A percentile compares a stretch with the other conserved stretches of the same genome.
These are phyloP conservation scores for Nothobranchius furzeri DNA, from an alignment of 2,113 vertebrate genomes.

Conservation along the genomic window DNA sequence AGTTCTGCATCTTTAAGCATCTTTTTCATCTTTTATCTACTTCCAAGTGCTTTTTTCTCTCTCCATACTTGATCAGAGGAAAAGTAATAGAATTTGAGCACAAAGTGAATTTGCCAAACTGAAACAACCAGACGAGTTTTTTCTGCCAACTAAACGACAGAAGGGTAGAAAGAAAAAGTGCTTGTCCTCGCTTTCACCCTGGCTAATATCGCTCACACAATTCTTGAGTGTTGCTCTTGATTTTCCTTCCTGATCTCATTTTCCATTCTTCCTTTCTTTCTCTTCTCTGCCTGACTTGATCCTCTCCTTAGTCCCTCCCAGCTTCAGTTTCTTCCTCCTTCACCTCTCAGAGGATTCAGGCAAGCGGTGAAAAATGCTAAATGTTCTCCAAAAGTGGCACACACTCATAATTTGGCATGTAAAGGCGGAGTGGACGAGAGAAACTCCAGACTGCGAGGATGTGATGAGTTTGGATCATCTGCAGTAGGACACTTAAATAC, in stretches of 20 bases:
- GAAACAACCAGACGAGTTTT: conserved; percentile 63
- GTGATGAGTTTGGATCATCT: not conserved
- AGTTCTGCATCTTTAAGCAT: too few relatives aligned
- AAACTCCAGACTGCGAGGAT: not conserved
- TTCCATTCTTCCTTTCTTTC: conserved; percentile 12
- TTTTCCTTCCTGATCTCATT: conserved; percentile 53
- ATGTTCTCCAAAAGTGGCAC: conserved; percentile 7
- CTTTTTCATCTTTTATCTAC: not conserved
- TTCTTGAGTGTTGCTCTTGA: conserved; percentile 53
- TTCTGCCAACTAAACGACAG: conserved; percentile 72
- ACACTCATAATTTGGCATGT: conserved; percentile 2
- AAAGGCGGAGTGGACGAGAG: not conserved
- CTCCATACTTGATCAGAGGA: conserved; percentile 57
- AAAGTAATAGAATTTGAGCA: conserved; percentile 57
- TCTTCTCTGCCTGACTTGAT: conserved; percentile 1
- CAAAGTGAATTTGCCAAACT: conserved; percentile 69
- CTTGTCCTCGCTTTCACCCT: conserved; percentile 75
- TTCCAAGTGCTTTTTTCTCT: conserved; percentile 47
- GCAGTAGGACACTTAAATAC: not conserved
- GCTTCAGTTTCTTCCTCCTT: conserved; percentile 22
- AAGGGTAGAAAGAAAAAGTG: conserved; percentile 65
- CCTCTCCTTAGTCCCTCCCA: conserved; percentile 18
- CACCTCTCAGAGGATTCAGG: conserved; percentile 6
- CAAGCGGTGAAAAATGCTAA: conserved; percentile 14
- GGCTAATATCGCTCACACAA: conserved; percentile 57